Base-by-base conservation (phyloP, 2,113 vertebrate genomes). In the Tetraodon nigroviridis region DNA sequence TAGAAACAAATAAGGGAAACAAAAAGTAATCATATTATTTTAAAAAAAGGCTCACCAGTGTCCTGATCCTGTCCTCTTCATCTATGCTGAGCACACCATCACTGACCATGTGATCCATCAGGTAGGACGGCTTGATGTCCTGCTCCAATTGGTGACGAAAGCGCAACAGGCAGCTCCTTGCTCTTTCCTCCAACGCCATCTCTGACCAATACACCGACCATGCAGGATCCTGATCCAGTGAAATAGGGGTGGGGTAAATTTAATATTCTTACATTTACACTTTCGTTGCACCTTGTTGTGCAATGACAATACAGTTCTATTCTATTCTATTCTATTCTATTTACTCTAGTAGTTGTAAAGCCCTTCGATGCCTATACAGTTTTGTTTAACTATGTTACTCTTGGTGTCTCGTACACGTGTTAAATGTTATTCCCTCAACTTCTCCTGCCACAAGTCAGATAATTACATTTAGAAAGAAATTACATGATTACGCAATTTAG, bases 81-180 rank as follows among this genome's bases (percentile, higher is more conserved):
- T 90, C 86, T 17, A 59, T 41, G 0, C 89, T 93, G 58, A 99
- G 85, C 29, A 92, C 90, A 7, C 88, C 91, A 0, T 98, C 94
- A 56, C 86, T 90, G 89, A 99, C 83, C 95, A 99, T 93, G 77
- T 79, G 90, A 75, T 99, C 97, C 93, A 98, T 96, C 77, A 99
- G 91, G 61, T 94, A 95, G 21, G 87, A 66, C 17, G 94, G 91
- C 73, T 94, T 94, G 70, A 98, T 95, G 73, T 98, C 95, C 73
- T 88, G 90, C 84, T 94, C 93, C 86, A 99, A 61, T 15, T 76
- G 90, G 70, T 85, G 71, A 49, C 87, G 90, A 55, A 91, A 84
- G 71, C 84, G 90, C 78, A 95, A 84, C 75, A 99, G 90, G 73
- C 86, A 90, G 84, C 92, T 96, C 62, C 91, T 90, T 15, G 94